Evolutionary conservation across 2,888 invertebrate species (phyloP).

Genomic region (Prosapia bicincta): DNA sequence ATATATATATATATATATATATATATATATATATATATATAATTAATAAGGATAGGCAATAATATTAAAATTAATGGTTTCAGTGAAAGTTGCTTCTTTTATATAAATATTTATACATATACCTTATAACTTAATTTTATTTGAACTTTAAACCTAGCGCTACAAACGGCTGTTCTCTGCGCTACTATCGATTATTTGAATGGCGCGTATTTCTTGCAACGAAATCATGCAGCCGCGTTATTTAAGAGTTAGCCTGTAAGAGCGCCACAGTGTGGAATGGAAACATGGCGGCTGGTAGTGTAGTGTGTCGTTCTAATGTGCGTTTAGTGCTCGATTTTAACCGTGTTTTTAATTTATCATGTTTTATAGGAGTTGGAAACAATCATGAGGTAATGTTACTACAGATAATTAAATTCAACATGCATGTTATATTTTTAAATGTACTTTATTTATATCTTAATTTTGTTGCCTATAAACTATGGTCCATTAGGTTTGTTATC

Average conservation of each 20-base stretch:
- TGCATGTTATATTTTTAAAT: background rate
- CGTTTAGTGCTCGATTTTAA: conserved; percentile 32
- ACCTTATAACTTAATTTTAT: no score
- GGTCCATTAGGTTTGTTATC: background rate
- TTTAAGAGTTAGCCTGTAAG: conserved; percentile 26
- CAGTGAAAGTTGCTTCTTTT: no score
- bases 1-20: no score
- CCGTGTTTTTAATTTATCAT: conserved; percentile 31
- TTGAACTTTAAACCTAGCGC: conserved; percentile 7
- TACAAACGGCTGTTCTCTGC: conserved; percentile 22
- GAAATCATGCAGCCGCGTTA: conserved; percentile 29
- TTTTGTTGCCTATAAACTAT: background rate
- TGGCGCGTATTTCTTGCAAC: conserved; percentile 28
- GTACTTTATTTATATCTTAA: background rate
- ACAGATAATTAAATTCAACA: background rate
- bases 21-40: no score
- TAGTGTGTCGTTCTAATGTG: conserved; percentile 34
- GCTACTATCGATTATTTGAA: conserved; percentile 26
- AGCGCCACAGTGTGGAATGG: conserved; percentile 31
- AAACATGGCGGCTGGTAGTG: conserved; percentile 34
- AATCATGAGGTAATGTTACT: conserved; percentile 25
- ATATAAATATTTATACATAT: no score
- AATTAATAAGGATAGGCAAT: no score
- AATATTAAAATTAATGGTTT: no score
- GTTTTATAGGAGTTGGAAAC: conserved; percentile 24